Conservation (phyloP, 1,140 invertebrate genomes). For the Phthorimaea operculella region DNA sequence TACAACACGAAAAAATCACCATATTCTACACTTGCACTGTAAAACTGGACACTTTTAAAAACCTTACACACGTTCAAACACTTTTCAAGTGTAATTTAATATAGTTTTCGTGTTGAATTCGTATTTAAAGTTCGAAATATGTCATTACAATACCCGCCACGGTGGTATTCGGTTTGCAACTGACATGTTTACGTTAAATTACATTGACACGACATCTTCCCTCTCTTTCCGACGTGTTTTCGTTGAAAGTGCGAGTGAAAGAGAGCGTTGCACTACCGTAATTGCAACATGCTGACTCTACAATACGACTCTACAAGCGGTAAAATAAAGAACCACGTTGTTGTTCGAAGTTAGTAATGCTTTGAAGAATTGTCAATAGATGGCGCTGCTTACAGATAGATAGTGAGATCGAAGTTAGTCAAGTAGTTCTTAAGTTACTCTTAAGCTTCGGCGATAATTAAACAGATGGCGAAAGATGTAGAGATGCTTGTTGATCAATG, state of each 20-base stretch:
- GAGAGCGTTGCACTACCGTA: slow-evolving; percentile 9
- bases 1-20: slow-evolving; percentile 27
- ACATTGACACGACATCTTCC: slow-evolving; percentile 21
- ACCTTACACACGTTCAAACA: background rate
- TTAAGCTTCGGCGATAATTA: too few species aligned
- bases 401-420: too few species aligned
- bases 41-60: slow-evolving; percentile 2
- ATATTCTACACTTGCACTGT: background rate
- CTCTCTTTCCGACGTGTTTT: slow-evolving; percentile 19
- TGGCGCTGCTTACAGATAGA: background rate
- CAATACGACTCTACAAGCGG: slow-evolving; percentile 1
- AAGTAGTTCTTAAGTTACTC: too few species aligned
- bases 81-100: background rate
- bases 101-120: slow-evolving; percentile 6
- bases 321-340: background rate
- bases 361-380: background rate
- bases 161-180: slow-evolving; percentile 23
- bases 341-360: slow-evolving; percentile 8
- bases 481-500: too few species aligned
- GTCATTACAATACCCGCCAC: slow-evolving; percentile 13
- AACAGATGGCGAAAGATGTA: too few species aligned
- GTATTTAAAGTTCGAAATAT: background rate
- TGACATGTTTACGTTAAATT: slow-evolving; percentile 28
- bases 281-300: slow-evolving; percentile 11
- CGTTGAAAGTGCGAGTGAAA: slow-evolving; percentile 4